phyloP scores from a whole-genome alignment of 2,113 vertebrate genomes.

The Phylloscopus trochiloides region DNA sequence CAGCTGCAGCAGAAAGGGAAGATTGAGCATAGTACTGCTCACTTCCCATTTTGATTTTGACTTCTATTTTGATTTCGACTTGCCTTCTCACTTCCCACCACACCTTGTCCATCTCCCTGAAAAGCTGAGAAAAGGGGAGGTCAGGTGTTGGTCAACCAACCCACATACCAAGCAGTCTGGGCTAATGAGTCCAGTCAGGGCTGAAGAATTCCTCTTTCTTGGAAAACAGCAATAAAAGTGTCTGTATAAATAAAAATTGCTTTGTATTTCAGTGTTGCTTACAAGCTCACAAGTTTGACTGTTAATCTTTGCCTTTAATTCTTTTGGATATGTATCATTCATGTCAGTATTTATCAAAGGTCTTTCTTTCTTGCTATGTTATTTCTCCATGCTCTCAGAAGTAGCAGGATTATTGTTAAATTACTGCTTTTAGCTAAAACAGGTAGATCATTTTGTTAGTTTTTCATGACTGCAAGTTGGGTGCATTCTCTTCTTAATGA shows the following conservation, averaged over 20 bases:
- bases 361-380: neutral
- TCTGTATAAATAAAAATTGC: neutral
- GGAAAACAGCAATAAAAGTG: neutral
- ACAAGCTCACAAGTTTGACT: neutral
- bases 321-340: neutral
- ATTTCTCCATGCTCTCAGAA: neutral
- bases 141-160: neutral
- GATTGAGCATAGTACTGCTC: fast-evolving
- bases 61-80: neutral
- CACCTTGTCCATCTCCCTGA: neutral
- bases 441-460: neutral
- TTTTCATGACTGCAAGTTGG: neutral
- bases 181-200: neutral
- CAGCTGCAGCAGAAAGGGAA: neutral
- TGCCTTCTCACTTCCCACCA: neutral
- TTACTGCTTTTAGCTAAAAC: neutral
- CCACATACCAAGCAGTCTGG: neutral
- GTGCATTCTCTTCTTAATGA: neutral
- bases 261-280: neutral
- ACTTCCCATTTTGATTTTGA: neutral
- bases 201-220: neutral
- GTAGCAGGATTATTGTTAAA: neutral
- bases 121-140: neutral
- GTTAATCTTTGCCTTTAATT: neutral
- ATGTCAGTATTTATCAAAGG: neutral